Evolutionary conservation across 2,797 vertebrate species (phyloP).

Genomic region (Garrulus glandarius): DNA sequence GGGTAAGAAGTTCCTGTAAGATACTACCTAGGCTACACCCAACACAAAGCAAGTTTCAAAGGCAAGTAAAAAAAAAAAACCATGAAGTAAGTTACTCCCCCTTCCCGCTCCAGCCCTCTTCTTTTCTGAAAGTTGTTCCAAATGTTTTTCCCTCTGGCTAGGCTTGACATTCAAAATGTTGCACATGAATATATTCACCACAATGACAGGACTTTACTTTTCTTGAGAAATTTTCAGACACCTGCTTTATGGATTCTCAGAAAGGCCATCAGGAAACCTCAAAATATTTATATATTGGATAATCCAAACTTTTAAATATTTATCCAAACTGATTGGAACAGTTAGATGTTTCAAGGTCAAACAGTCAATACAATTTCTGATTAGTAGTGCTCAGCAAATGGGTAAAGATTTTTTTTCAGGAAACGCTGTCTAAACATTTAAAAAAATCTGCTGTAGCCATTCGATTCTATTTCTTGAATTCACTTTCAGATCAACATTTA

Average conservation of each 20-base stretch:
- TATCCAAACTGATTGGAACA: background rate
- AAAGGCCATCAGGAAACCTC: background rate
- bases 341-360: background rate
- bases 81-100: background rate
- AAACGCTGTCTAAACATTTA: background rate
- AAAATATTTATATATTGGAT: background rate
- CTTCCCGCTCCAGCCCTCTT: background rate
- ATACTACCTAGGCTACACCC: background rate
- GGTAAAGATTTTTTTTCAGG: background rate
- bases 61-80: background rate
- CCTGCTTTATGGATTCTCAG: background rate
- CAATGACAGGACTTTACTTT: background rate
- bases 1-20: background rate
- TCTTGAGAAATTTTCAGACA: background rate
- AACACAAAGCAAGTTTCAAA: background rate
- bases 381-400: background rate
- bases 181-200: background rate
- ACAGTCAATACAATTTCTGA: background rate
- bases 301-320: background rate
- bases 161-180: background rate
- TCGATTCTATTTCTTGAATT: background rate
- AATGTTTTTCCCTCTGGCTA: background rate
- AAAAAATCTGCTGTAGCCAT: background rate
- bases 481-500: background rate
- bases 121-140: background rate